Evolutionary conservation across 1,140 invertebrate genomes (phyloP).

Genomic region (Drosophila ananassae): DNA sequence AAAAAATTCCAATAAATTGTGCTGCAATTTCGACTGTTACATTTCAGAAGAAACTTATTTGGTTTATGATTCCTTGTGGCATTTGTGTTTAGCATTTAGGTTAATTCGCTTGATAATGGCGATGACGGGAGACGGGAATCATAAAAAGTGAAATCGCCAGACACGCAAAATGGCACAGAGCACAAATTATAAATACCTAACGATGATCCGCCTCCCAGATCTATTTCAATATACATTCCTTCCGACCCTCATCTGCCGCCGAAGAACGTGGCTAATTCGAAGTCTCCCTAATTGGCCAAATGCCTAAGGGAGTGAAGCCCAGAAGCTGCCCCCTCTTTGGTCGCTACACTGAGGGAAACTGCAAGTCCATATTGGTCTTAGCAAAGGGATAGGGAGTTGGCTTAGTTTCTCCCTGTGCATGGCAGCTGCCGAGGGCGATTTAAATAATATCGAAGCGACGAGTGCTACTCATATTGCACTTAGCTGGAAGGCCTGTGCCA

Average conservation of each 20-base stretch:
- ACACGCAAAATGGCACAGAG: neutral
- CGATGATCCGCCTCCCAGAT: slow-evolving; percentile 18
- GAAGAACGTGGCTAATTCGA: slow-evolving; percentile 39
- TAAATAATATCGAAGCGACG: slow-evolving; percentile 69
- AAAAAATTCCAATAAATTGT: slow-evolving; percentile 9
- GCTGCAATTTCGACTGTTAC: neutral
- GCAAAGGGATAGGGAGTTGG: neutral
- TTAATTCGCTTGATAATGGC: slow-evolving; percentile 39
- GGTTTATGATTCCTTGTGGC: slow-evolving; percentile 6
- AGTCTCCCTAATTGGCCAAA: slow-evolving; percentile 22
- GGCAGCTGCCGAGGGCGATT: slow-evolving; percentile 56
- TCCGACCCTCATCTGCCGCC: slow-evolving; percentile 19
- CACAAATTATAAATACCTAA: slow-evolving; percentile 32
- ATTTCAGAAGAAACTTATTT: neutral
- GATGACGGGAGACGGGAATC: slow-evolving; percentile 3
- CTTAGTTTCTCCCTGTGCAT: slow-evolving; percentile 1
- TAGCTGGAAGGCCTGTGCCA: slow-evolving; percentile 44
- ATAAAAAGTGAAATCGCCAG: slow-evolving; percentile 32
- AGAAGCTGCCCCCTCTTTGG: slow-evolving; percentile 2
- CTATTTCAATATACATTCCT: slow-evolving; percentile 12
- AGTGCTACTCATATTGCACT: slow-evolving; percentile 79
- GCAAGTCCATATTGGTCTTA: neutral
- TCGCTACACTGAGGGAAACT: slow-evolving; percentile 6
- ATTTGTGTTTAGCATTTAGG: slow-evolving; percentile 15
- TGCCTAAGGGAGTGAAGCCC: neutral